Base-by-base conservation (phyloP, 2,113 vertebrate genomes). In the Hyperopisus bebe region DNA sequence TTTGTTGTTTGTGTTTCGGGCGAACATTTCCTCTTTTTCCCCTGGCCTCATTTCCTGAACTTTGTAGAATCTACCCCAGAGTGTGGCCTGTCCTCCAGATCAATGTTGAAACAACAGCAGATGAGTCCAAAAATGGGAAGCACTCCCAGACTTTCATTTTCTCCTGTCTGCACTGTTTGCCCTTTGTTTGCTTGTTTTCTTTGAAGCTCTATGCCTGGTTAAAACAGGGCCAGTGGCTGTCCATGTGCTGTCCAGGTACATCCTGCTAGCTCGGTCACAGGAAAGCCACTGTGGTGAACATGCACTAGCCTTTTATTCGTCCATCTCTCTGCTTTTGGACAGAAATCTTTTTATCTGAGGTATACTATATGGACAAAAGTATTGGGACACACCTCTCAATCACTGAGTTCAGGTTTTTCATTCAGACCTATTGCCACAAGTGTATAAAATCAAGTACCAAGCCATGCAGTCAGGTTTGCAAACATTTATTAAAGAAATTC, bases 101-200 rank as follows among this genome's bases (percentile, higher is more conserved):
- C 82, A 84, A 42, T 84, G 82, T 84, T 46, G 35, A 47, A 47
- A 44, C 82, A 70, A 84, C 82, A 46, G 44, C 82, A 84, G 44
- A 47, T 44, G 42, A 44, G 44, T 46, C 21, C 21, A 84, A 47
- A 53, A 86, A 86, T 53, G 48, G 85, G 48, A 86, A 86, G 70
- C 42, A 89, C 90, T 87, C 88, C 80, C 48, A 88, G 85, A 92
- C 89, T 93, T 92, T 91, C 90, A 90, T 1, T 90, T 92, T 93
- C 92, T 90, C 90, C 93, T 93, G 91, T 94, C 91, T 77, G 86
- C 39, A 87, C 44, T 80, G 31, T 5, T 82, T 89, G 46, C 47
- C 15, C 10, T 51, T 89, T 39, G 87, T 31, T 86, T 47, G 50
- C 85, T 90, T 90, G 87, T 92, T 94, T 92, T 89, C 50, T 89